Evolutionary conservation across 2,888 invertebrate species (phyloP), one percentile per base, ranked within the genome.

Genomic region (Eupeodes latifasciatus): DNA sequence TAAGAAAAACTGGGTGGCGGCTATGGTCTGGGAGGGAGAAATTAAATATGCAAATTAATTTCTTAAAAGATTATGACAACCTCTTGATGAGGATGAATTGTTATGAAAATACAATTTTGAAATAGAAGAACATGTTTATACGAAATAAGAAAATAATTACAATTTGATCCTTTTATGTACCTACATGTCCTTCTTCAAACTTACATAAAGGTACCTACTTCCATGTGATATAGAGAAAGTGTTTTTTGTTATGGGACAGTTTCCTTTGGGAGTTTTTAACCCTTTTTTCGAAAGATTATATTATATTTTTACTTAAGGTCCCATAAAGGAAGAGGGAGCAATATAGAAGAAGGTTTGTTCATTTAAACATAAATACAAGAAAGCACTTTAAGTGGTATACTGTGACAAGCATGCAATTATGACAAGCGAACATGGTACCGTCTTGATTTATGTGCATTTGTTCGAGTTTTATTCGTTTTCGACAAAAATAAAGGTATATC

Each of bases 61-160:
- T 81, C 27, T 69, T 59, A 85, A 88, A 81, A 75, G 85, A 88
- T 88, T 88, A 81, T 88, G 88, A 88, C 88, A 88, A 40, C 77
- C 88, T 72, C 72, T 85, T 78, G 88, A 88, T 84, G 84, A 62
- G 84, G 69, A 88, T 55, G 81, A 66, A 85, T 85, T 88, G 85
- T 85, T 81, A 80, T 84, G 76, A 80, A 80, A 81, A 72, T 72
- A 71, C 71, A 71, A 71, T 71, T 72, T 74, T 67, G 69, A 72
- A 84, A 84, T 88, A 67, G 77, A 66, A 81, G 85, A 85, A 88
- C 85, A 85, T 88, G 88, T 88, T 88, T 88, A 40, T 40, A 85
- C 64, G 88, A 81, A 88, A 88, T 85, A 81, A 85, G 81, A 88
- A 81, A 88, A 88, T 85, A 88, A 85, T 85, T 88, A 88, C 88